Percentiles rank a stretch among this genome's conserved stretches.
These are phyloP conservation scores for Eurystomus glaucurus DNA, from an alignment of 2,797 vertebrate genomes.

Conservation along the genomic window DNA sequence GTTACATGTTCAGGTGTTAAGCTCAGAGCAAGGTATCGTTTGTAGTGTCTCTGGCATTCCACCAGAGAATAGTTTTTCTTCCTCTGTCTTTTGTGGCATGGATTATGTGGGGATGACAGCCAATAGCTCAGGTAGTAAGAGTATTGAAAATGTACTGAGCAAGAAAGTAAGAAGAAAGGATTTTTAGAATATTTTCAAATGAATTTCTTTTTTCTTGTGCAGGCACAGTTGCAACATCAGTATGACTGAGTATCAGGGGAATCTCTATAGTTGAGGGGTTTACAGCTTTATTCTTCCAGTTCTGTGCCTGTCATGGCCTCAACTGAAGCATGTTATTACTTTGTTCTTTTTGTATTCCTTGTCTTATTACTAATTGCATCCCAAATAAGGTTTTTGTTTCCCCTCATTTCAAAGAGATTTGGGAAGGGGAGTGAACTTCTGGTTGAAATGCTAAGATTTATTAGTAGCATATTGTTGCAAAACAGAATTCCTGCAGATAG, in stretches of 20 bases:
- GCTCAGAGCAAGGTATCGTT: neutral
- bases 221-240: neutral
- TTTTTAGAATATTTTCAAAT: neutral
- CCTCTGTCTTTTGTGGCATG: neutral
- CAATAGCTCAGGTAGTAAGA: neutral
- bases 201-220: neutral
- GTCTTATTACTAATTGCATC: neutral
- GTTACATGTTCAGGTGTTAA: neutral
- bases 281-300: neutral
- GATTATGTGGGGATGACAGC: neutral
- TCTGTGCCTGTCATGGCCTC: neutral
- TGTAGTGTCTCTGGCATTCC: neutral
- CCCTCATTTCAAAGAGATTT: neutral
- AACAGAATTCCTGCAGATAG: conserved; percentile 7
- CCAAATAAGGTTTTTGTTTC: neutral
- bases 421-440: neutral
- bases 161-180: neutral
- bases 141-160: neutral
- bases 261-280: neutral
- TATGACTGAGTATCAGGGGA: neutral
- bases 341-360: neutral
- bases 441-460: neutral
- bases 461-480: conserved; percentile 10
- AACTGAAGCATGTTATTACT: neutral
- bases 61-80: neutral